These are phyloP conservation scores for Pterocles orientalis DNA, from an alignment of 2,113 vertebrate species.

Conservation along the genomic window DNA sequence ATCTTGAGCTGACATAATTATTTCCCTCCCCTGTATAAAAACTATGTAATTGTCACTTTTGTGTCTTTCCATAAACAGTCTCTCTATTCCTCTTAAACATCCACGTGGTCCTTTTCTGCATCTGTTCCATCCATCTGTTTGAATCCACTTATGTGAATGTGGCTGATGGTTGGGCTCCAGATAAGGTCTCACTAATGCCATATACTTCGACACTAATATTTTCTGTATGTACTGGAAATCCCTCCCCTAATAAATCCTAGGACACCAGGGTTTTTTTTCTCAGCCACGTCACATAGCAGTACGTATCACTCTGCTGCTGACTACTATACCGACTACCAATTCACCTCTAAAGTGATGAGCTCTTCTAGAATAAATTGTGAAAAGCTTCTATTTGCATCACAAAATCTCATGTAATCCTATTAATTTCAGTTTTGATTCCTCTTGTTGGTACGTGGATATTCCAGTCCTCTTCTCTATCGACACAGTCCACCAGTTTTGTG, in stretches of 20 bases:
- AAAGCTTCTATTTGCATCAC: not conserved
- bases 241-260: not conserved
- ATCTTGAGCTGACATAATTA: not conserved
- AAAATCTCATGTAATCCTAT: not conserved
- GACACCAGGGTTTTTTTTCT: not conserved
- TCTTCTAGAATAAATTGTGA: not conserved
- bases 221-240: not conserved
- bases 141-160: not conserved
- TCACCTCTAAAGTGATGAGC: not conserved
- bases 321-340: not conserved
- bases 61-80: not conserved
- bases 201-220: not conserved
- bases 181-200: not conserved
- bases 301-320: not conserved
- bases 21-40: not conserved
- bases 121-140: slow-evolving; percentile 2
- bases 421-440: not conserved
- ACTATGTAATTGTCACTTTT: not conserved
- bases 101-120: not conserved
- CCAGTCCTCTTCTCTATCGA: not conserved
- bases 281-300: not conserved
- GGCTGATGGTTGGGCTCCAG: not conserved
- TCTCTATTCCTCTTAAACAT: not conserved
- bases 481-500: not conserved
- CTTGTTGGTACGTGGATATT: not conserved